Evolutionary conservation across 2,797 vertebrate genomes (phyloP), one percentile per base, ranked within the genome.

Genomic region (Onychomys torridus): DNA sequence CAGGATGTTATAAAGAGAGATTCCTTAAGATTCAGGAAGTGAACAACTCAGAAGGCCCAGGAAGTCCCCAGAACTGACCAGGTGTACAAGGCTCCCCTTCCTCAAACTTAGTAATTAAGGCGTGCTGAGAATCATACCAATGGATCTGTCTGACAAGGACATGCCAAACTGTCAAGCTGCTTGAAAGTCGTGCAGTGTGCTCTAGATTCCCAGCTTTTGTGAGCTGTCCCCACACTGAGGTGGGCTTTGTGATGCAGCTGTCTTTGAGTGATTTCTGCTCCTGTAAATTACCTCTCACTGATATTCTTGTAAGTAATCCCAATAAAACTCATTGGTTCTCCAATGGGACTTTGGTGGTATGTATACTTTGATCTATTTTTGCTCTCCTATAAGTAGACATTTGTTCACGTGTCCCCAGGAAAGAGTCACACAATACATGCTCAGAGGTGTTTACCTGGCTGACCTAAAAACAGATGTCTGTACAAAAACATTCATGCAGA

Each of bases 391-490:
- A 14, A 71, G 34, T 71, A 55, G 32, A 17, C 81, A 65, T 86
- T 69, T 67, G 37, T 27, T 55, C 46, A 27, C 8, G 2, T 27
- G 32, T 86, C 43, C 84, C 65, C n/a, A 13, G 65, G 34, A 69
- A 69, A 69, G 21, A 16, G 46, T 69, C 83, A 69, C 32, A n/a
- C 83, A 46, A 8, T 23, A 67, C 1, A 49, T 43, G 7, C 34
- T 73, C 67, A 40, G n/a, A 52, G 59, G 9, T n/a, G 37, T 65
- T 87, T 77, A 25, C 34, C 40, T 77, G 25, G 61, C 65, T 90
- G 67, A 63, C 76, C 17, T 69, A 29, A 90, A 96, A 95, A 87
- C 29, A n/a, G 49, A 65, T 21, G 52, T 88, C 59, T 81, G 37
- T 61, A n/a, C 63, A 71, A 73, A 78, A 32, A 14, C 8, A 34